These are phyloP conservation scores for Bellardia bayeri DNA, from an alignment of 2,888 invertebrate species.

Conservation along the genomic window DNA sequence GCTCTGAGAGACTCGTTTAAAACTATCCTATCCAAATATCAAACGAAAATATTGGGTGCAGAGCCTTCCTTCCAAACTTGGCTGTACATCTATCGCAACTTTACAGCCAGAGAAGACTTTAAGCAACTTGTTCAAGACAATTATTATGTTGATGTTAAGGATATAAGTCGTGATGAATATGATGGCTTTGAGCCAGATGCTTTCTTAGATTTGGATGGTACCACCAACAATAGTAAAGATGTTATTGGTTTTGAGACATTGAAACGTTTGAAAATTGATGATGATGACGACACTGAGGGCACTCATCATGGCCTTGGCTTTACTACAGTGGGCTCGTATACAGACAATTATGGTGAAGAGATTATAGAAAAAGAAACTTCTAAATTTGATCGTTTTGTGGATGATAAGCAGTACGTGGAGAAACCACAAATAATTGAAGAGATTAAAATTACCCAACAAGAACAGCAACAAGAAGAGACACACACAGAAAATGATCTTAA, in stretches of 20 bases:
- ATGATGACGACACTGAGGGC: slow-evolving; percentile 52
- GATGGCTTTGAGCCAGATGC: slow-evolving; percentile 80
- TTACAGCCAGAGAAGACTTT: slow-evolving; percentile 87
- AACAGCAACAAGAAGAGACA: slow-evolving; percentile 40
- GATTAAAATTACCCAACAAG: slow-evolving; percentile 78
- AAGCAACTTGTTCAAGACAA: slow-evolving; percentile 86
- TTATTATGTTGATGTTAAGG: slow-evolving; percentile 87
- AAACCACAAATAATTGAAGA: slow-evolving; percentile 82
- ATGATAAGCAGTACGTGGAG: slow-evolving; percentile 84
- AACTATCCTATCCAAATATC: slow-evolving; percentile 78
- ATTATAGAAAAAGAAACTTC: slow-evolving; percentile 81
- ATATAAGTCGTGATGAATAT: slow-evolving; percentile 79
- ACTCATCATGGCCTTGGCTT: slow-evolving; percentile 42
- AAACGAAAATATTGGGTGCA: slow-evolving; percentile 75
- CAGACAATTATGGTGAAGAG: slow-evolving; percentile 79
- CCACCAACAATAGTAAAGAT: slow-evolving; percentile 82
- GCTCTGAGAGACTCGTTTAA: slow-evolving; percentile 79
- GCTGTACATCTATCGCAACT: slow-evolving; percentile 88
- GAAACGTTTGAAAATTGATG: slow-evolving; percentile 81
- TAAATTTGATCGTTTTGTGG: slow-evolving; percentile 83
- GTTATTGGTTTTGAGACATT: slow-evolving; percentile 83
- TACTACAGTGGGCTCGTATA: slow-evolving; percentile 59
- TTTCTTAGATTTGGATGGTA: slow-evolving; percentile 74
- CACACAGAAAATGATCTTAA: slow-evolving; percentile 70
- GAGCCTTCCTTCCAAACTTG: slow-evolving; percentile 87